These are phyloP conservation scores for Temnothorax unifasciatus DNA, from an alignment of 2,888 invertebrate species.

Conservation along the genomic window DNA sequence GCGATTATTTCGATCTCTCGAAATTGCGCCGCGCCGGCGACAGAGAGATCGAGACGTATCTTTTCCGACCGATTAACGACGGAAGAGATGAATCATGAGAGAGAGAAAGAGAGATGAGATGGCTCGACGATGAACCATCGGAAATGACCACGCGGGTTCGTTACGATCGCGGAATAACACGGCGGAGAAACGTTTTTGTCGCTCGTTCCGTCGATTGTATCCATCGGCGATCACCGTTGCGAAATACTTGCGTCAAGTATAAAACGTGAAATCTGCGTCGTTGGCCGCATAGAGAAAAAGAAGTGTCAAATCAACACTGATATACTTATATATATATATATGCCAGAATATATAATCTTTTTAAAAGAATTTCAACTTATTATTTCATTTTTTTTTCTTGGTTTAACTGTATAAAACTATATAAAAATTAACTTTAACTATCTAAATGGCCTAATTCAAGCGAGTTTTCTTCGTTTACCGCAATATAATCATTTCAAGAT, in stretches of 20 bases:
- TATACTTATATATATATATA: no score
- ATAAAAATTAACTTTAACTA: no score
- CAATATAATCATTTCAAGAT: no score
- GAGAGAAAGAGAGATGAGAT: background rate
- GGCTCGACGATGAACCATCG: background rate
- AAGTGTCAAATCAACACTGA: no score
- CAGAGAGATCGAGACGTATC: background rate
- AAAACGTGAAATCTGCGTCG: background rate
- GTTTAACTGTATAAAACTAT: no score
- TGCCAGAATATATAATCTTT: no score
- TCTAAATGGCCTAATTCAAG: no score
- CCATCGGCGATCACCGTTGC: background rate
- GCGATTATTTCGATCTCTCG: constrained; percentile 50
- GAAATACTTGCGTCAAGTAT: background rate
- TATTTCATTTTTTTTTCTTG: no score
- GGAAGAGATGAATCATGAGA: constrained; percentile 1
- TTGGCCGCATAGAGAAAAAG: background rate
- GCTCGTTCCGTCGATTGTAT: background rate
- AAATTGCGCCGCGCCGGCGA: background rate
- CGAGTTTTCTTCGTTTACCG: no score
- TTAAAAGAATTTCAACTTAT: no score
- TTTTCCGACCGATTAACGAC: constrained; percentile 38
- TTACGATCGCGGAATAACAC: constrained; percentile 7
- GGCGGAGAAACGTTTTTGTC: background rate
- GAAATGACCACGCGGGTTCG: background rate